A percentile compares a stretch with the other conserved stretches of the same genome.
Evolutionary conservation across 2,888 invertebrate genomes (phyloP).

Genomic region (Acholoe squamosa): DNA sequence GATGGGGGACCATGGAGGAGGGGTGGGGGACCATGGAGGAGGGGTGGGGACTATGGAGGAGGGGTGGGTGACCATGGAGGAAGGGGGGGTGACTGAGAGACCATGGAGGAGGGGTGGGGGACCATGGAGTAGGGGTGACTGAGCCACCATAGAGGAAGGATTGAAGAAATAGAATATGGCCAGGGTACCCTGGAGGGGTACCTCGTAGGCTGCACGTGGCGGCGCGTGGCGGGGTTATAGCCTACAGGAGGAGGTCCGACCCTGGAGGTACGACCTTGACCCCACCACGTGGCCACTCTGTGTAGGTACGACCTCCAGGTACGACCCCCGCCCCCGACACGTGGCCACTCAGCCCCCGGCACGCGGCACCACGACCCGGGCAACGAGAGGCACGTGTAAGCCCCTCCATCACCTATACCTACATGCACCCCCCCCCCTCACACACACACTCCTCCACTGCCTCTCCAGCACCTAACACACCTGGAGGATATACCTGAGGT

Average conservation of each 20-base stretch:
- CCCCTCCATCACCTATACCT: constrained; percentile 6
- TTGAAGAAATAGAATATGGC: too few relatives aligned
- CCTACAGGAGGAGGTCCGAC: constrained; percentile 6
- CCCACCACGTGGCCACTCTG: constrained; percentile 44
- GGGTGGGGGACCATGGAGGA: too few relatives aligned
- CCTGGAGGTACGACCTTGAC: neutral
- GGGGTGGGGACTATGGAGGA: too few relatives aligned
- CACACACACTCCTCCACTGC: neutral
- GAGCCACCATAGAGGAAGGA: too few relatives aligned
- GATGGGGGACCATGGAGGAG: neutral
- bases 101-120: too few relatives aligned
- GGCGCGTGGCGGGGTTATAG: neutral
- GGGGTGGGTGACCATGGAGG: too few relatives aligned
- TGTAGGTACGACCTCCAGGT: too few relatives aligned
- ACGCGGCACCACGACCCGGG: constrained; percentile 27
- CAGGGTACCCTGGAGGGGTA: too few relatives aligned
- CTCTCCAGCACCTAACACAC: neutral
- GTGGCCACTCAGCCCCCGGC: constrained; percentile 29
- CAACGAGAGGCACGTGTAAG: constrained; percentile 47
- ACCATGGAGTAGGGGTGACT: too few relatives aligned
- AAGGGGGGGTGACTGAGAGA: too few relatives aligned
- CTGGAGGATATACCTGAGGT: neutral
- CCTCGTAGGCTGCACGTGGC: neutral
- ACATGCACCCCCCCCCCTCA: neutral
- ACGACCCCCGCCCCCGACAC: constrained; percentile 3